phyloP scores from a whole-genome alignment of 1,140 invertebrate species.

The Lordiphosa collinella region DNA sequence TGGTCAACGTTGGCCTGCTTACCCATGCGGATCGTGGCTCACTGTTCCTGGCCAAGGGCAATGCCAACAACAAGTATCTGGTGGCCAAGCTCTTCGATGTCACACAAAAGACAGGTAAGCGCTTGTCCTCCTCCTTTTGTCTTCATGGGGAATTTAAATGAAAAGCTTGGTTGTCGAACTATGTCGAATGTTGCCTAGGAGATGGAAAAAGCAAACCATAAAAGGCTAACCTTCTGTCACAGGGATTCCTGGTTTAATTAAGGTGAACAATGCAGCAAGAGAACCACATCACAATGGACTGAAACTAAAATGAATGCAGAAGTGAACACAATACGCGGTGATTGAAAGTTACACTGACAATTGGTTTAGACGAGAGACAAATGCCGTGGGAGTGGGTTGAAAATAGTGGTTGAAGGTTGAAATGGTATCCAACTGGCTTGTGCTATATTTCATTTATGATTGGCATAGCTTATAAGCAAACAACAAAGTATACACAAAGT shows the following conservation, averaged over 20 bases:
- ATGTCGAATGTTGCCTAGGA: constrained; percentile 25
- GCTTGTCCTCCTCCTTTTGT: not conserved
- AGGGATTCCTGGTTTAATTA: constrained; percentile 43
- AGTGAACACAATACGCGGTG: constrained; percentile 1
- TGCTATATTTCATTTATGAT: too few relatives aligned
- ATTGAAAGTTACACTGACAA: constrained; percentile 10
- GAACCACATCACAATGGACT: constrained; percentile 19
- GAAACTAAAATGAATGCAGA: constrained; percentile 23
- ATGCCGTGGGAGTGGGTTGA: not conserved
- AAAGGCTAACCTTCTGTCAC: not conserved
- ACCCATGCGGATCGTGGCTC: constrained; percentile 93
- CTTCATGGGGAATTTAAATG: constrained; percentile 22
- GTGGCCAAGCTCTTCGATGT: constrained; percentile 96
- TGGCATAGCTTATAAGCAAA: not conserved
- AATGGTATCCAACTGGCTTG: too few relatives aligned
- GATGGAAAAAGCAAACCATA: not conserved
- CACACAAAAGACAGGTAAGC: constrained; percentile 89
- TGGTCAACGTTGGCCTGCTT: constrained; percentile 93
- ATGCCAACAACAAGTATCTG: constrained; percentile 87
- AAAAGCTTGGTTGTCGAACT: constrained; percentile 13
- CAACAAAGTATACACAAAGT: too few relatives aligned
- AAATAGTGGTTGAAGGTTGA: too few relatives aligned
- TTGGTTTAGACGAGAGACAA: constrained; percentile 2
- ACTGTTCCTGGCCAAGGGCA: constrained; percentile 91
- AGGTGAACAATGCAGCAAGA: constrained; percentile 38